A percentile compares a stretch with the other conserved stretches of the same genome.
These are phyloP conservation scores for Mimas tiliae DNA, from an alignment of 2,888 invertebrate genomes.

Conservation along the genomic window DNA sequence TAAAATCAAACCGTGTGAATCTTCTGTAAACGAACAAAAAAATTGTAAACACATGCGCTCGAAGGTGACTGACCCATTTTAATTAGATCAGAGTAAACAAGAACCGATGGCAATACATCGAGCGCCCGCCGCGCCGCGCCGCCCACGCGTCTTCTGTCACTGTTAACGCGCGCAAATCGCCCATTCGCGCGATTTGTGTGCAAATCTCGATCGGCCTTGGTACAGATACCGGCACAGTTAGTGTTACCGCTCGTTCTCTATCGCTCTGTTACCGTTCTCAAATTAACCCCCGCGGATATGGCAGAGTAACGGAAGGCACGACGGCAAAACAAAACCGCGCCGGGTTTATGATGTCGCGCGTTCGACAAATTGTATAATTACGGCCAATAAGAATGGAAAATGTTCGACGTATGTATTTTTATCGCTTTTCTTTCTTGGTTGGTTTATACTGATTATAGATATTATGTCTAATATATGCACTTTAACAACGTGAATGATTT, in stretches of 20 bases:
- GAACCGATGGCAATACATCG: constrained; percentile 28
- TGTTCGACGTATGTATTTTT: neutral
- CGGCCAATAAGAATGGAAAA: neutral
- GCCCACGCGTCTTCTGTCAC: constrained; percentile 36
- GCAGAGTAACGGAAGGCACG: constrained; percentile 39
- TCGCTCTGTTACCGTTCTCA: constrained; percentile 62
- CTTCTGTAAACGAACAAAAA: neutral
- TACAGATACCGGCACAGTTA: constrained; percentile 66
- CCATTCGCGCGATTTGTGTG: constrained; percentile 29
- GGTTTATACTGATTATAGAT: neutral
- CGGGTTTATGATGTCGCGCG: constrained; percentile 11
- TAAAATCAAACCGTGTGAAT: neutral
- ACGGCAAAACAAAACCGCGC: constrained; percentile 20
- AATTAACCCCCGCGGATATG: constrained; percentile 56
- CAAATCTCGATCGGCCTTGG: constrained; percentile 63
- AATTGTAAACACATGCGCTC: constrained; percentile 26
- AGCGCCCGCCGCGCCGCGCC: constrained; percentile 28
- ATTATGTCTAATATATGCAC: neutral
- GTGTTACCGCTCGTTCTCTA: constrained; percentile 57
- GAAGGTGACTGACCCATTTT: constrained; percentile 40
- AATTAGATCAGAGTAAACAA: constrained; percentile 19
- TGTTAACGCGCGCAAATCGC: constrained; percentile 13
- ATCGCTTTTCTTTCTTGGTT: neutral
- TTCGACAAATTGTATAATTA: constrained; percentile 10
- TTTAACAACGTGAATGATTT: too few relatives aligned